Evolutionary conservation across 1,140 invertebrate genomes (phyloP).

Genomic region (Bombyx mandarina): DNA sequence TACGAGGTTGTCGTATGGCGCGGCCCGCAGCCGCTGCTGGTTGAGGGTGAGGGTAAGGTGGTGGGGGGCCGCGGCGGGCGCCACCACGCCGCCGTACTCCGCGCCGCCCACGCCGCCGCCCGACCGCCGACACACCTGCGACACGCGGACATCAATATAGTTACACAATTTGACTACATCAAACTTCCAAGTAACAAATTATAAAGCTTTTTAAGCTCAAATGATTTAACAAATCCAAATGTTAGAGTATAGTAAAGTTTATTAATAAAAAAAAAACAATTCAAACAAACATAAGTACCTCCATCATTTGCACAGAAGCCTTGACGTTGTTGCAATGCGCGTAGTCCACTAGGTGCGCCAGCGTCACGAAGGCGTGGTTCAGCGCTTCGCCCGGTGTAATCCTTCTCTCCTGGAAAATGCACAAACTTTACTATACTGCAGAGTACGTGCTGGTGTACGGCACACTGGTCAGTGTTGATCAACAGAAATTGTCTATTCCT

Average conservation of each 20-base stretch:
- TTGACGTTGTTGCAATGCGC: slow-evolving; percentile 97
- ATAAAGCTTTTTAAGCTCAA: no score
- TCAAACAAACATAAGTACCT: slow-evolving; percentile 73
- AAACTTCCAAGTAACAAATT: no score
- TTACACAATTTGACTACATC: no score
- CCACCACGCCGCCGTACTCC: slow-evolving; percentile 32
- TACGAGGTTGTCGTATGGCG: slow-evolving; percentile 66
- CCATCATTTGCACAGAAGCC: slow-evolving; percentile 96
- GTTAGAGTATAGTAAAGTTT: no score
- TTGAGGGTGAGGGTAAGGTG: slow-evolving; percentile 67
- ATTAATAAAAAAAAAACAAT: no score
- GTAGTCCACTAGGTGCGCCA: slow-evolving; percentile 95
- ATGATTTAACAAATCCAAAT: no score
- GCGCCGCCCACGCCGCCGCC: slow-evolving; percentile 40
- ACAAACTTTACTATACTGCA: neutral
- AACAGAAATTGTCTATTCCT: no score
- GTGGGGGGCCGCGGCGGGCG: slow-evolving; percentile 47
- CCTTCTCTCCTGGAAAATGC: slow-evolving; percentile 80
- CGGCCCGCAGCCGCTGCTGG: slow-evolving; percentile 58
- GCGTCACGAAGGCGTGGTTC: slow-evolving; percentile 94
- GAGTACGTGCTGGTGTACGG: no score
- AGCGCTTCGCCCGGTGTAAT: slow-evolving; percentile 96
- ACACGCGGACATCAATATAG: neutral
- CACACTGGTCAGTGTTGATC: no score
- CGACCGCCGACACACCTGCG: slow-evolving; percentile 60